phyloP scores from a whole-genome alignment of 2,113 vertebrate species.

The Megalops atlanticus region DNA sequence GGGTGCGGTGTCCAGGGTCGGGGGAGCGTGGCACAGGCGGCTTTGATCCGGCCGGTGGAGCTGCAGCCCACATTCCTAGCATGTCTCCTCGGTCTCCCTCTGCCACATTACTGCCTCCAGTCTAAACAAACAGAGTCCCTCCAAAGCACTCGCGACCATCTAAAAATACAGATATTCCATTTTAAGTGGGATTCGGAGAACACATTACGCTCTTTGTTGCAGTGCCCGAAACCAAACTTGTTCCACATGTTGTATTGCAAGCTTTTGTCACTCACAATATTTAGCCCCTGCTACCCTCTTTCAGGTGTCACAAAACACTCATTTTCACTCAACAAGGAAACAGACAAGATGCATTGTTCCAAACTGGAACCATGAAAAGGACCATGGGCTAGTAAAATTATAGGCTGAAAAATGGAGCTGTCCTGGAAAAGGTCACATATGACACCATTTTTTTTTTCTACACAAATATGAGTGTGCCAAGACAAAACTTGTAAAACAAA shows the following conservation, averaged over 20 bases:
- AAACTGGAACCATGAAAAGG: too few species aligned
- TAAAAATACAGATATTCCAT: constrained; percentile 61
- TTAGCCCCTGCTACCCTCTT: neutral
- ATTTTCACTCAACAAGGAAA: neutral
- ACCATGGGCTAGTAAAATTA: too few species aligned
- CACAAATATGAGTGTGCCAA: neutral
- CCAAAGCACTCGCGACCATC: constrained; percentile 32
- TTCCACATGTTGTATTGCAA: constrained; percentile 33
- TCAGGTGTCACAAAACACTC: neutral
- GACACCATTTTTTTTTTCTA: too few species aligned
- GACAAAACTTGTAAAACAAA: neutral
- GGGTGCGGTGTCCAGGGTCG: constrained; percentile 16
- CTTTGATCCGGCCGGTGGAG: constrained; percentile 9
- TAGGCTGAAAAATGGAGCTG: too few species aligned
- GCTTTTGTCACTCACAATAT: constrained; percentile 8
- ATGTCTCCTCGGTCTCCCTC: constrained; percentile 57
- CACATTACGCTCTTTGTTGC: constrained; percentile 32
- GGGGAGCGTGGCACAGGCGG: constrained; percentile 40
- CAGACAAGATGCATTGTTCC: neutral
- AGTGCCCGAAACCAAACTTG: constrained; percentile 32
- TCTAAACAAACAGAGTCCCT: constrained; percentile 63
- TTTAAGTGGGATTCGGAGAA: constrained; percentile 43
- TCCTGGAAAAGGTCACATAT: too few species aligned
- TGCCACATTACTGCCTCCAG: constrained; percentile 62
- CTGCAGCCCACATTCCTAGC: constrained; percentile 46